Evolutionary conservation across 2,888 invertebrate species (phyloP), one percentile per base, ranked within the genome.

Genomic region (Scaptomyza parva): DNA sequence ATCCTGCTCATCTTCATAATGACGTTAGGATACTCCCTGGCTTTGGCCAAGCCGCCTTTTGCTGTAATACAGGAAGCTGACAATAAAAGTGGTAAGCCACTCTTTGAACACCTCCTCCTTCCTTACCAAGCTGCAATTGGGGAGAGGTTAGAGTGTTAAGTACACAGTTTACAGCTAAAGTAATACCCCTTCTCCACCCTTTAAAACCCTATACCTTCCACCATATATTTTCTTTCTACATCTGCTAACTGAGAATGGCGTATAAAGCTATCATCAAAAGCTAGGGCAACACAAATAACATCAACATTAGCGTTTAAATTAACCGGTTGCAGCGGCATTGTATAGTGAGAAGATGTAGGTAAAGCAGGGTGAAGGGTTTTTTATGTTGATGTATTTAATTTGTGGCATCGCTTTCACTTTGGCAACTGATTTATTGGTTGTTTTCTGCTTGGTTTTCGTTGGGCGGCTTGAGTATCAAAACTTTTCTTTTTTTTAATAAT

Each of bases 391-490:
- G 64, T 45, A 64, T 85, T 76, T 76, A 77, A 81, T 83, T 86
- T 86, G 86, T 80, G 81, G 78, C 78, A 77, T 77, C 84, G 76
- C 81, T 82, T 82, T 82, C 81, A 82, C 81, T 82, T 86, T 78
- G 60, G 39, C 76, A 64, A 57, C 48, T 41, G 66, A 40, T 50
- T 59, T 44, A 45, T 40, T 58, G 47, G 11, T 11, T 22, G 58
- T 11, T 26, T 20, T 26, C 33, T 61, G 59, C 11, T 39, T 41
- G 22, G 35, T 28, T 44, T 51, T 14, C 26, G 30, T 9, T 51
- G 40, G 57, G 44, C 76, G 76, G 59, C 72, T 48, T 61, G 50
- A 30, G 39, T 44, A 51, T 33, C 39, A 50, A 33, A 54, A 61
- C n/a, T 53, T 51, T 33, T 48, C 28, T 14, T 26, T 18, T 41